These are phyloP conservation scores for Pyrochroa serraticornis DNA, from an alignment of 2,888 invertebrate species.

Conservation along the genomic window DNA sequence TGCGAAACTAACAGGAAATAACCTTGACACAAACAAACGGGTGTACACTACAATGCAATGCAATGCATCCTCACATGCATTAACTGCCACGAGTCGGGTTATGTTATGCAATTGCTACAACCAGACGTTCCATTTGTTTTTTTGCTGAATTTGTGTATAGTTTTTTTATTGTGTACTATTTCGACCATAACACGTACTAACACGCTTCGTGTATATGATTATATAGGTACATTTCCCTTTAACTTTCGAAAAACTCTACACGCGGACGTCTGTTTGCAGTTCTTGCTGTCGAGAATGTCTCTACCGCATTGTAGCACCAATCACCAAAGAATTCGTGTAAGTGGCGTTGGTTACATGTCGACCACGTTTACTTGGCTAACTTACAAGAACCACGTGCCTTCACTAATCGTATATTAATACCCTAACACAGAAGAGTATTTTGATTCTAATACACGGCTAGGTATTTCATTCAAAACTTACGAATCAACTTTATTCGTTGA, in stretches of 20 bases:
- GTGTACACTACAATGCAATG: too few relatives aligned
- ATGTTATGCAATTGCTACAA: conserved; percentile 10
- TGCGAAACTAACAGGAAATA: conserved; percentile 15
- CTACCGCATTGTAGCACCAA: conserved; percentile 83
- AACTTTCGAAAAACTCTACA: conserved; percentile 10
- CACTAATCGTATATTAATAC: neutral
- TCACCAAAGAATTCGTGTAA: conserved; percentile 92
- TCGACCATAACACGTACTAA: conserved; percentile 25
- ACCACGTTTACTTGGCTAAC: conserved; percentile 3
- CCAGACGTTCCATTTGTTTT: conserved; percentile 37
- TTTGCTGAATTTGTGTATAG: neutral
- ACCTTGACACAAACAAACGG: conserved; percentile 3
- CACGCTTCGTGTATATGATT: conserved; percentile 3
- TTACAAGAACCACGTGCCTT: too few relatives aligned
- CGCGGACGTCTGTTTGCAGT: conserved; percentile 69
- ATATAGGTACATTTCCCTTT: neutral
- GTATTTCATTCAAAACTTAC: too few relatives aligned
- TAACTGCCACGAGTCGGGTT: conserved; percentile 27
- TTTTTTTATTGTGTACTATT: conserved; percentile 15
- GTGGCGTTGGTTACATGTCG: conserved; percentile 57
- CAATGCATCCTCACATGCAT: conserved; percentile 15
- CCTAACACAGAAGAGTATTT: neutral
- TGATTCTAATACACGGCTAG: conserved; percentile 9
- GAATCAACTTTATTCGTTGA: too few relatives aligned
- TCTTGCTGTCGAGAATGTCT: conserved; percentile 88